Conservation (phyloP, 2,797 vertebrate genomes). For the Enteromius argenteus region DNA sequence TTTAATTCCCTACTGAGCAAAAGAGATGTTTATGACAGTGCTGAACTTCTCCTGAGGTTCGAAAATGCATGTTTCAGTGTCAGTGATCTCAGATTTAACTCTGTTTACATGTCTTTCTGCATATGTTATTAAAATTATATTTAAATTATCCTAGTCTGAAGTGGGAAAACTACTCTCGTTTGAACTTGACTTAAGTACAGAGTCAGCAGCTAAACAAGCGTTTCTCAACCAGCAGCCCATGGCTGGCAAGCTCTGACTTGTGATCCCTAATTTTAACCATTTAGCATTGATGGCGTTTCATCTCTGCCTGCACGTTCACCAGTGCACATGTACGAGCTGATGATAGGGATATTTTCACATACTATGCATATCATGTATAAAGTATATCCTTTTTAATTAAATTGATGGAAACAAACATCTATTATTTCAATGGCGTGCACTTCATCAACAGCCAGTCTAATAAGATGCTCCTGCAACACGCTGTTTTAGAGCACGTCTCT, state of each 20-base stretch:
- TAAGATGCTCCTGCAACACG: background rate
- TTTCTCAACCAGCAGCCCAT: background rate
- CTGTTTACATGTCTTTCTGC: background rate
- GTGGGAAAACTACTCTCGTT: background rate
- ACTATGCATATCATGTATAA: background rate
- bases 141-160: background rate
- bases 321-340: background rate
- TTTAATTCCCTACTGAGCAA: conserved; percentile 24
- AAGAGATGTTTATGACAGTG: conserved; percentile 28
- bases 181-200: conserved; percentile 20
- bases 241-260: background rate
- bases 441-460: background rate
- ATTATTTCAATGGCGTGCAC: background rate
- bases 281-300: conserved; percentile 18
- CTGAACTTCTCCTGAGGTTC: conserved; percentile 22
- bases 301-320: conserved; percentile 3
- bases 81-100: background rate
- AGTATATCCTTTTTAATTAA: background rate
- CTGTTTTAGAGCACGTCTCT: background rate
- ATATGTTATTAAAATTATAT: background rate
- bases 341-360: background rate
- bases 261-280: background rate
- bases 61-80: conserved; percentile 3
- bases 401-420: background rate
- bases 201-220: conserved; percentile 35